Conservation (phyloP, 1,140 invertebrate species). For the Caerostris darwini region DNA sequence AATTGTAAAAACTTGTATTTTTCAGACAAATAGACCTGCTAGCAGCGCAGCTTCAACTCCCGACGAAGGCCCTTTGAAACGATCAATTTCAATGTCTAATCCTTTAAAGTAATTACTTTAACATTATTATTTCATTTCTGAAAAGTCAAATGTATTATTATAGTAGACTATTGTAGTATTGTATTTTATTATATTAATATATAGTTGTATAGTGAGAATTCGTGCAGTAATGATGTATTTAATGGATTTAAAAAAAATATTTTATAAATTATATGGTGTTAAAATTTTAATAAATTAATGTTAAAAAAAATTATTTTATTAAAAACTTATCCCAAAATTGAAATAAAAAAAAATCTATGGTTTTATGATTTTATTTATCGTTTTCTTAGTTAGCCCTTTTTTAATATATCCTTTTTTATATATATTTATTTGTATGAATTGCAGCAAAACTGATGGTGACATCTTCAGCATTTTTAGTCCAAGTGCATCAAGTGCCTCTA, state of each 20-base stretch:
- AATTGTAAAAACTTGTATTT: constrained; percentile 1
- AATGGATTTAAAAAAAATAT: no score
- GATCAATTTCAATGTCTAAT: constrained; percentile 90
- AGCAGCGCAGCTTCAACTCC: constrained; percentile 83
- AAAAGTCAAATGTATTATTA: neutral
- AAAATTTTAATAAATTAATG: no score
- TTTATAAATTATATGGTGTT: no score
- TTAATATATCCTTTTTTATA: neutral
- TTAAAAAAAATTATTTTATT: no score
- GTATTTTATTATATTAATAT: no score
- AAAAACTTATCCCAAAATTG: no score
- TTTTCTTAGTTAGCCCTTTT: no score
- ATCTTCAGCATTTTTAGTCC: constrained; percentile 90
- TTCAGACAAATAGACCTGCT: constrained; percentile 78
- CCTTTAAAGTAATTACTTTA: constrained; percentile 85
- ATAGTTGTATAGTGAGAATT: no score
- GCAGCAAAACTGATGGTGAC: constrained; percentile 89
- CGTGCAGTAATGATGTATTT: no score
- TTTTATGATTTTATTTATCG: no score
- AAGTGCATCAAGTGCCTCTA: constrained; percentile 90
- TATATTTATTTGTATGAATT: neutral
- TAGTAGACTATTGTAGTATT: no score
- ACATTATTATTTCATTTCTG: neutral
- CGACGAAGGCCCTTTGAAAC: constrained; percentile 87
- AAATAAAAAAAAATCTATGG: no score